These are phyloP conservation scores for Nebria brevicollis DNA, from an alignment of 2,888 invertebrate genomes.

Conservation along the genomic window DNA sequence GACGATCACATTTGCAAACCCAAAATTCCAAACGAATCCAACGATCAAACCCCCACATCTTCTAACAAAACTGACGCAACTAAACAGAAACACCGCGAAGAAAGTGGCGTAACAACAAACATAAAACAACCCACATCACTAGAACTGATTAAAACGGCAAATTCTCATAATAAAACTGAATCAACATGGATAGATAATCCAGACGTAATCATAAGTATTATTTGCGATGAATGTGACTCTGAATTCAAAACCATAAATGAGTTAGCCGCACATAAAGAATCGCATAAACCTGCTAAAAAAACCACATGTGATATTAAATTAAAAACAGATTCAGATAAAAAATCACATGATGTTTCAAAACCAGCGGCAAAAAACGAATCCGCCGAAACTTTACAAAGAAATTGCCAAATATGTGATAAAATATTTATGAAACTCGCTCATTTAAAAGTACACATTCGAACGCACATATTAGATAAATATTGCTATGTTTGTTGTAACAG, in stretches of 20 bases:
- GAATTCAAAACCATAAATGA: no score
- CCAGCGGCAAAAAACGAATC: constrained; percentile 23
- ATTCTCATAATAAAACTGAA: constrained; percentile 37
- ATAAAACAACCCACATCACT: no score
- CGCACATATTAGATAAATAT: constrained; percentile 50
- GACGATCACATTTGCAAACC: background rate
- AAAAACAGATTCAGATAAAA: background rate
- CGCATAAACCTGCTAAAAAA: no score
- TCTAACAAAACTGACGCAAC: no score
- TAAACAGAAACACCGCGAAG: no score
- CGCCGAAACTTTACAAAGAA: background rate
- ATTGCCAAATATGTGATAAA: constrained; percentile 52
- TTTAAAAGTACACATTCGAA: constrained; percentile 50
- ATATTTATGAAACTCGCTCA: constrained; percentile 50
- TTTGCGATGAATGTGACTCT: no score
- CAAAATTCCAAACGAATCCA: background rate
- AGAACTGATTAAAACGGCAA: no score
- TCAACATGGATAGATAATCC: background rate
- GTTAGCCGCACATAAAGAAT: no score
- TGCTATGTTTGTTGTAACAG: constrained; percentile 52
- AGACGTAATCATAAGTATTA: no score
- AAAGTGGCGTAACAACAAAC: no score
- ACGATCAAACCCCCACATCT: background rate
- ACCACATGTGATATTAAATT: no score
- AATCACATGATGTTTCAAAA: constrained; percentile 56